Evolutionary conservation across 2,797 vertebrate genomes (phyloP).

Genomic region (Glyptemys insculpta): DNA sequence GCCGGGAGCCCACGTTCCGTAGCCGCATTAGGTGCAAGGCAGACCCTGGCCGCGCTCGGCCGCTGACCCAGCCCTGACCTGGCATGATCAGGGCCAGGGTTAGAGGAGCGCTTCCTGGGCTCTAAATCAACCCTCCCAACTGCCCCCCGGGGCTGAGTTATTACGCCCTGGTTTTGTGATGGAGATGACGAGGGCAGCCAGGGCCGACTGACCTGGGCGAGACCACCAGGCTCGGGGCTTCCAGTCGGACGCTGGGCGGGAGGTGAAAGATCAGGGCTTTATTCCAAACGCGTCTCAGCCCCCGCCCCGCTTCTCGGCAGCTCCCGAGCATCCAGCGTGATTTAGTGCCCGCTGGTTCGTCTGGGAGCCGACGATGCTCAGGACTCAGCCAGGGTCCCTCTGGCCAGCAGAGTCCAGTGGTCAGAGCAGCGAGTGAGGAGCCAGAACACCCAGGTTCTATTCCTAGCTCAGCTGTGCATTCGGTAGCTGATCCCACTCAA

Average conservation of each 20-base stretch:
- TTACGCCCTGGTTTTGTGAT: constrained; percentile 64
- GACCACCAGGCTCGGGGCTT: constrained; percentile 61
- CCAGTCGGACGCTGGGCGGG: neutral
- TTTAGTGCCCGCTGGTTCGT: neutral
- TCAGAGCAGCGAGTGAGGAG: too few relatives aligned
- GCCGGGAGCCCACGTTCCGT: too few relatives aligned
- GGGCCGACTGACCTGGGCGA: constrained; percentile 53
- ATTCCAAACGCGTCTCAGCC: neutral
- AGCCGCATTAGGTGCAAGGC: neutral
- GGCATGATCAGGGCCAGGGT: neutral
- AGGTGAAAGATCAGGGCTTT: constrained; percentile 54
- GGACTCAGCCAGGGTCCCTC: neutral
- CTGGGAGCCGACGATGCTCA: neutral
- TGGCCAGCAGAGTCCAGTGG: neutral
- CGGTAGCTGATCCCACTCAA: neutral
- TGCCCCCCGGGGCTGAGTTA: constrained; percentile 63
- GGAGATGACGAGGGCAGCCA: constrained; percentile 56
- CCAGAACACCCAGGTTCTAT: neutral
- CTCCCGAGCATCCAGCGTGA: neutral
- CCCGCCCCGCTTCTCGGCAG: neutral
- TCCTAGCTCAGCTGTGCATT: neutral
- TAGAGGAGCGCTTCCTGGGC: neutral
- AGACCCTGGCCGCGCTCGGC: neutral
- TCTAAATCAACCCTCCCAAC: constrained; percentile 63
- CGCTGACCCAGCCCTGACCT: constrained; percentile 44